These are phyloP conservation scores for Brassicogethes aeneus DNA, from an alignment of 2,888 invertebrate species.

Conservation along the genomic window DNA sequence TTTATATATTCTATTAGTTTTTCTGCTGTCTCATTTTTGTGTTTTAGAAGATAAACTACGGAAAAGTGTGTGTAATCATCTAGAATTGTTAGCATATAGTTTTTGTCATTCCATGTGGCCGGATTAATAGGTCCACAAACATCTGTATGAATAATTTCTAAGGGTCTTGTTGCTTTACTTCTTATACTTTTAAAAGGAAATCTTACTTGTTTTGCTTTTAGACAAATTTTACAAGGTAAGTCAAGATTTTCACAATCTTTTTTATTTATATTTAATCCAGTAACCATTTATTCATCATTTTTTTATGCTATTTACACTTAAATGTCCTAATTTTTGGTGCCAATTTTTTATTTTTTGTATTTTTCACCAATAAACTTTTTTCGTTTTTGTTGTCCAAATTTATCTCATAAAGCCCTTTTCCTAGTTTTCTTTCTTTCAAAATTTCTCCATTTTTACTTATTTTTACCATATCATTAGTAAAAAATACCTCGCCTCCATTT, in stretches of 20 bases:
- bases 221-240: conserved; percentile 6
- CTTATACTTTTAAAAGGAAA: no score
- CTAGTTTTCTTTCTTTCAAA: conserved; percentile 13
- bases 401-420: conserved; percentile 13
- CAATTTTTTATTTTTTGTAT: conserved; percentile 5
- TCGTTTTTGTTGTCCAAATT: conserved; percentile 6
- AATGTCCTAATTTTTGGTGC: conserved; percentile 7
- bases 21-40: conserved; percentile 15
- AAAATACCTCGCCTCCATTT: conserved; percentile 20
- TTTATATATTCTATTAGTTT: conserved; percentile 15
- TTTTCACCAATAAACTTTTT: background rate
- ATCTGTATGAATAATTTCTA: conserved; percentile 30
- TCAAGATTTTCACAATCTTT: background rate
- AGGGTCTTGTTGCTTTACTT: conserved; percentile 20
- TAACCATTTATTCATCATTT: conserved; percentile 3
- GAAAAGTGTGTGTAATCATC: conserved; percentile 32
- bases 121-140: conserved; percentile 30
- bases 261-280: conserved; percentile 4
- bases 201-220: conserved; percentile 4
- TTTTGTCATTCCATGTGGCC: conserved; percentile 25
- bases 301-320: conserved; percentile 5
- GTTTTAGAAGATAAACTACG: conserved; percentile 22
- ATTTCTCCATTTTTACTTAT: conserved; percentile 16
- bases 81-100: conserved; percentile 28
- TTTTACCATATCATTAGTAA: conserved; percentile 15